Base-by-base conservation (phyloP, 2,797 vertebrate species). In the Falco peregrinus region DNA sequence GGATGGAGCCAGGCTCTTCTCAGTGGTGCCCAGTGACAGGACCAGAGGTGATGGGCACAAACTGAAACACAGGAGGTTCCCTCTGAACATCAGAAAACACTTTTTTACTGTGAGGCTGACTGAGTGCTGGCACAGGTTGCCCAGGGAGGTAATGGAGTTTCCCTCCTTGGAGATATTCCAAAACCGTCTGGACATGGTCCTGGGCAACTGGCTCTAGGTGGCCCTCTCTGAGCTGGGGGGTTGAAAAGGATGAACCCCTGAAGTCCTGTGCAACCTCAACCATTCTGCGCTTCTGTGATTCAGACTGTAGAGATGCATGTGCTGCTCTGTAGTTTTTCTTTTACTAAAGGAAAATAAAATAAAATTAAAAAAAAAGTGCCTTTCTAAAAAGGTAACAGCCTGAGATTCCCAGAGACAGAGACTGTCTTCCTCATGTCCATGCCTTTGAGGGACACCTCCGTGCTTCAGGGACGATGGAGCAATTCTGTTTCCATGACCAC, bases 21-120 rank as follows among this genome's bases (percentile, higher is more conserved):
- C 33, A 0, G 0, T 31, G 9, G 21, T 71, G 37, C 14, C 13
- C 21, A 35, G 21, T 65, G 25, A 16, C 33, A 77, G 41, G 15
- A 71, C 4, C 29, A 73, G 64, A 63, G 17, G 3, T 35, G 87
- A 21, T 8, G 12, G 24, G 17, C 24, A 71, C 37, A 87, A 9
- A 54, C 6, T 9, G 28, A 77, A 70, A 78, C 5, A 41, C 25
- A n/a, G 19, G 9, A 84, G 2, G 26, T 10, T 81, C 35, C 11
- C 20, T 60, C 16, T 50, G 33, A 84, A 16, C 11, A 82, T 22
- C 39, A 53, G 39, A 15, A 31, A 48, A 39, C 5, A 12, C 5
- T n/a, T 84, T 41, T 33, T 78, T n/a, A 39, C 39, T 75, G 41
- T 47, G 50, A 47, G 56, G 18, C 8, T 86, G 82, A 15, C 28